phyloP scores from a whole-genome alignment of 2,797 vertebrate species.

The Manis javanica region DNA sequence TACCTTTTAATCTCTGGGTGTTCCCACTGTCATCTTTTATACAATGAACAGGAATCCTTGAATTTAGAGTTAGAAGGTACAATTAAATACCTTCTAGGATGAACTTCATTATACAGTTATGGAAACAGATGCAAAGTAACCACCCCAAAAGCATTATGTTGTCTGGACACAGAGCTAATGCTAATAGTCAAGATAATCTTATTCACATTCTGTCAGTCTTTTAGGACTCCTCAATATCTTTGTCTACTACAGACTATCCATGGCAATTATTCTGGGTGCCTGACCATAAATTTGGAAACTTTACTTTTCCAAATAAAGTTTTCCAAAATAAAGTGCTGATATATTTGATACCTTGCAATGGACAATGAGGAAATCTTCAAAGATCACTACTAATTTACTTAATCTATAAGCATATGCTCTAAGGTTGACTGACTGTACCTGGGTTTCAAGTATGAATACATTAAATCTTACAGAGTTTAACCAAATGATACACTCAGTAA shows the following conservation, averaged over 20 bases:
- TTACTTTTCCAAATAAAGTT: no score
- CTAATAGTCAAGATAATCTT: not conserved
- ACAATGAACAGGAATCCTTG: not conserved
- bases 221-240: not conserved
- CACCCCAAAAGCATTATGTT: not conserved
- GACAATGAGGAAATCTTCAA: not conserved
- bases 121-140: not conserved
- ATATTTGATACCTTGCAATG: not conserved
- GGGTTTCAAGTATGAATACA: not conserved
- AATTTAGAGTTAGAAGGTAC: not conserved
- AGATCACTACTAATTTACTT: conserved; percentile 11
- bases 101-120: not conserved
- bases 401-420: not conserved
- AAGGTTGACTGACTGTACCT: not conserved
- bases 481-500: not conserved
- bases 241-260: not conserved
- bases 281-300: not conserved
- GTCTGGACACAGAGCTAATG: not conserved
- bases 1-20: not conserved
- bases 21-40: not conserved
- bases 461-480: not conserved
- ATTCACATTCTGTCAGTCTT: not conserved
- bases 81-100: not conserved
- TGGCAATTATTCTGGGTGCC: not conserved
- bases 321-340: not conserved